A percentile compares a stretch with the other conserved stretches of the same genome.
Conservation (phyloP, 2,797 vertebrate genomes). For the Sebastes cheni region DNA sequence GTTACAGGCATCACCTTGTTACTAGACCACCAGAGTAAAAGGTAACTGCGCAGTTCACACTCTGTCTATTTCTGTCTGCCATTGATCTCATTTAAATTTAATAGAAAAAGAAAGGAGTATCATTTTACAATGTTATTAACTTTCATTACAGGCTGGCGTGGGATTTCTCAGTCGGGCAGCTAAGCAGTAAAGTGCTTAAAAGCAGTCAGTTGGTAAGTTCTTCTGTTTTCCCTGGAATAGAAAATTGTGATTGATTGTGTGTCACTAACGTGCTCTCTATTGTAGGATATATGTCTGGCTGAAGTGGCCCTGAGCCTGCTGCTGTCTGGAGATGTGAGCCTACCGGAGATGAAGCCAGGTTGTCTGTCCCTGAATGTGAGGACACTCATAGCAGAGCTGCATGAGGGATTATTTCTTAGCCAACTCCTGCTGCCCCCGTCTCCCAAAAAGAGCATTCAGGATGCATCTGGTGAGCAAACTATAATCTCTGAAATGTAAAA, state of each 20-base stretch:
- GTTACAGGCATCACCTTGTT: conserved; percentile 87
- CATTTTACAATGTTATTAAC: not conserved
- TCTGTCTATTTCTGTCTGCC: not conserved
- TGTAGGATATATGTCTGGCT: conserved; percentile 91
- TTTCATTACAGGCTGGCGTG: conserved; percentile 82
- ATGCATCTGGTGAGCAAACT: conserved; percentile 42
- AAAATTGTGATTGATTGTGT: not conserved
- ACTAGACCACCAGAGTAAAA: conserved; percentile 88
- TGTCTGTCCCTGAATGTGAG: conserved; percentile 81
- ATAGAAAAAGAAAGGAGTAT: not conserved
- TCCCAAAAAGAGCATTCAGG: conserved; percentile 20
- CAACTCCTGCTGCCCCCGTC: conserved; percentile 75
- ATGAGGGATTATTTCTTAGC: conserved; percentile 93
- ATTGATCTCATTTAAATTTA: not conserved
- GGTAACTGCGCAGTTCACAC: conserved; percentile 70
- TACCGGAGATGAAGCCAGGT: conserved; percentile 83
- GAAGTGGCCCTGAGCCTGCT: conserved; percentile 90
- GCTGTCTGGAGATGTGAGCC: conserved; percentile 86
- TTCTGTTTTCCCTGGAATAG: not conserved
- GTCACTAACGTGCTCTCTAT: conserved; percentile 7
- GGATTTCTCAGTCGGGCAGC: conserved; percentile 88
- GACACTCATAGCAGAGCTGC: conserved; percentile 91
- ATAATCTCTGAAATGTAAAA: not conserved
- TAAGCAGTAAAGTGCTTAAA: conserved; percentile 96
- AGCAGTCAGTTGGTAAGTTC: conserved; percentile 91